phyloP scores from a whole-genome alignment of 2,113 vertebrate species.

The Elephantulus edwardii region DNA sequence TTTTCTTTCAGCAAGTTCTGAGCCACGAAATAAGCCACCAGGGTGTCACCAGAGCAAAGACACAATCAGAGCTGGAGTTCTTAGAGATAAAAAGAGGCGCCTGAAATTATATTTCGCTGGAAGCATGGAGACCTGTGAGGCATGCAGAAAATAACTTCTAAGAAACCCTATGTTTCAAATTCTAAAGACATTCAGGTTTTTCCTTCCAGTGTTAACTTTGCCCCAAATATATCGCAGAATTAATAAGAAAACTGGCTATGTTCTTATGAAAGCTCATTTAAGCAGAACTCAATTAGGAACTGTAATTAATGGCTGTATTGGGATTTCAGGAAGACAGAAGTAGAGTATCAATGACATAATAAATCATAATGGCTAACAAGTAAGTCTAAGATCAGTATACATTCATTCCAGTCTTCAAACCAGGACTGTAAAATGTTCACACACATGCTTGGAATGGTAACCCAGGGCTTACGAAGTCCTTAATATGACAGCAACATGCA shows the following conservation, averaged over 20 bases:
- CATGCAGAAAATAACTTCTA: constrained; percentile 7
- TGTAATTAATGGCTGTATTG: constrained; percentile 17
- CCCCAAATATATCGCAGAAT: constrained; percentile 10
- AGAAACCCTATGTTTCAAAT: neutral
- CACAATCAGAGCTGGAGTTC: constrained; percentile 30
- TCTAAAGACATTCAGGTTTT: constrained; percentile 10
- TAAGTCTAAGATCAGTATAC: neutral
- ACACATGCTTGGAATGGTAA: neutral
- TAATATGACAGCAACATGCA: neutral
- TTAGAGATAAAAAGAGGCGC: constrained; percentile 44
- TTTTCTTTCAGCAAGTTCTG: constrained; percentile 26
- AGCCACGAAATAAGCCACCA: constrained; percentile 22
- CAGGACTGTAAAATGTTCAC: neutral
- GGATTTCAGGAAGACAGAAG: constrained; percentile 35
- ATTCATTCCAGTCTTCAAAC: neutral
- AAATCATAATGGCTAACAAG: neutral
- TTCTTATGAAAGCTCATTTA: constrained; percentile 32
- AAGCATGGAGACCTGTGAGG: constrained; percentile 8
- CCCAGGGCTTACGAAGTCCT: neutral
- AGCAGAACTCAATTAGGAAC: neutral
- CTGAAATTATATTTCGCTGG: constrained; percentile 8
- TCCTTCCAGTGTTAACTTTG: constrained; percentile 2
- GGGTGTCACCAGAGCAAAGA: neutral
- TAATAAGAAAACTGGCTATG: neutral
- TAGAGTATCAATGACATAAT: constrained; percentile 5